Base-by-base conservation (phyloP, 2,113 vertebrate species). In the Sylvicapra grimmia region DNA sequence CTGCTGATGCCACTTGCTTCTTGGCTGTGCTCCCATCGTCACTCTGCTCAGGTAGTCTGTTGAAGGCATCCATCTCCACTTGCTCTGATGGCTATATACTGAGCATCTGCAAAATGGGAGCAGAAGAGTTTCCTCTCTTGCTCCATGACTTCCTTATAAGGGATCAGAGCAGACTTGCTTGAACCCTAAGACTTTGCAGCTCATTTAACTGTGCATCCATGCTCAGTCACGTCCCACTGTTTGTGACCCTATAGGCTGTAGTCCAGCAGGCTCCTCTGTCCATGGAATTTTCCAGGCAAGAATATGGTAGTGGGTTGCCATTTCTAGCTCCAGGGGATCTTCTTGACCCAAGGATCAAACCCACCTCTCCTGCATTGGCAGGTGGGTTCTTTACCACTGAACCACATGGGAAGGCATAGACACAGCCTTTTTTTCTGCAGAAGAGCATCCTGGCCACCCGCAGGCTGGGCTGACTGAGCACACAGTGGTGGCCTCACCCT, bases 21-120 rank as follows among this genome's bases (percentile, higher is more conserved):
- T 94, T 61, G 27, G 14, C 44, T 3, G 0, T 25, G 54, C 19
- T 13, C 4, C 27, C 7, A 0, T 33, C 0, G 1, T 47, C 61
- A 87, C 36, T 93, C 15, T 80, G 44, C 18, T 80, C 53, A 89
- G 33, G 36, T 5, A 59, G n/a, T 16, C 8, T 25, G 15, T 92
- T 27, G 27, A 47, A 85, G 40, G 5, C 21, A 27, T 36, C 16
- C 36, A 3, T 63, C n/a, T n/a, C 21, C 47, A 36, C 27, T 83
- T 51, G 2, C 19, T 68, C 72, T 61, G 33, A 56, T 27, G 33
- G 29, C 15, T 16, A 25, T n/a, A 47, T 54, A 27, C 58, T 21
- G 15, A 82, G 61, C 19, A 68, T 59, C 77, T 58, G 21, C 33
- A 84, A 21, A 94, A 61, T 13, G 2, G 23, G 19, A 79, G 36